Conservation (phyloP, 2,888 invertebrate genomes). For the Hedya salicella region DNA sequence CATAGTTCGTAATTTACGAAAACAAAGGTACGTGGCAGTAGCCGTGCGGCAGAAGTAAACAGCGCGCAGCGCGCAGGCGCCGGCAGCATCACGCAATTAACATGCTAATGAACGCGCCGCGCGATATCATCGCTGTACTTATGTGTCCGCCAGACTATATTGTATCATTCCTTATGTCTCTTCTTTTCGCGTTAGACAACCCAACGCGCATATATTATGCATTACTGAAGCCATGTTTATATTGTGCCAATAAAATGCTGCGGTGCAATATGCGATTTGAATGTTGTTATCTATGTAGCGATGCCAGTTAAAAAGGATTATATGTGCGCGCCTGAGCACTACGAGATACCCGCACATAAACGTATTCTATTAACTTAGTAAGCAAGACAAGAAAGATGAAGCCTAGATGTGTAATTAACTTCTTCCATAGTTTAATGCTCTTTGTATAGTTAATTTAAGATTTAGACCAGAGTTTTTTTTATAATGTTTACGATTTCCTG, state of each 20-base stretch:
- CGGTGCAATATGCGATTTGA: slow-evolving; percentile 15
- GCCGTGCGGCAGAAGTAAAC: slow-evolving; percentile 21
- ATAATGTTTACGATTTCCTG: slow-evolving; percentile 83
- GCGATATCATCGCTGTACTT: slow-evolving; percentile 82
- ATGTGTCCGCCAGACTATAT: slow-evolving; percentile 75
- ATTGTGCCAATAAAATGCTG: slow-evolving; percentile 32
- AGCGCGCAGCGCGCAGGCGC: slow-evolving; percentile 46
- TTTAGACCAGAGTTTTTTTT: slow-evolving; percentile 72
- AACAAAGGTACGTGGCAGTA: slow-evolving; percentile 1
- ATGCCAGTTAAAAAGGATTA: slow-evolving; percentile 1
- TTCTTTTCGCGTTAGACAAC: slow-evolving; percentile 64
- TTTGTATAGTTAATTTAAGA: slow-evolving; percentile 34
- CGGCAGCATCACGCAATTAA: slow-evolving; percentile 74
- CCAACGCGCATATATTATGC: slow-evolving; percentile 56
- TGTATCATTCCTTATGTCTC: slow-evolving; percentile 70
- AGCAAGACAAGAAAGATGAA: background rate
- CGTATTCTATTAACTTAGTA: background rate
- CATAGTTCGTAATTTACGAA: background rate
- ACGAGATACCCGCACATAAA: background rate
- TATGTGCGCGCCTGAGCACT: background rate
- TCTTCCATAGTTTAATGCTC: background rate
- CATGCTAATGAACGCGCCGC: slow-evolving; percentile 80
- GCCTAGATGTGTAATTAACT: slow-evolving; percentile 11
- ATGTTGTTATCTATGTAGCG: slow-evolving; percentile 45
- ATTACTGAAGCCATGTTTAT: slow-evolving; percentile 46